Percentiles rank a stretch among this genome's conserved stretches.
phyloP scores from a whole-genome alignment of 2,797 vertebrate genomes.

The Rhabdomys pumilio region DNA sequence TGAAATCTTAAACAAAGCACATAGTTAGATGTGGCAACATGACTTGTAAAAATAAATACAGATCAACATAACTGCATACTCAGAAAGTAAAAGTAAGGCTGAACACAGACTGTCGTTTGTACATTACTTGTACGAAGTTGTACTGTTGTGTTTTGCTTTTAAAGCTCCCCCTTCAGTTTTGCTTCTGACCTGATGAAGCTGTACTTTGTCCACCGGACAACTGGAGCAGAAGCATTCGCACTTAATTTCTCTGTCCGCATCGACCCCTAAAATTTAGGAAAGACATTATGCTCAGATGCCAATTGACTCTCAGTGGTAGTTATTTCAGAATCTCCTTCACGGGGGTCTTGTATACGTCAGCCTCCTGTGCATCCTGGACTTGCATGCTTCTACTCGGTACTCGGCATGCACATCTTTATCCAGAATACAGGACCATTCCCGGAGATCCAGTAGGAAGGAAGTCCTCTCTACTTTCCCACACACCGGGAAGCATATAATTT shows the following conservation, averaged over 20 bases:
- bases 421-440: background rate
- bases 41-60: constrained; percentile 29
- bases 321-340: background rate
- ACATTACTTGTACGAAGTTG: background rate
- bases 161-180: background rate
- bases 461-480: background rate
- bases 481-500: background rate
- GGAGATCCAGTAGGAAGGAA: background rate
- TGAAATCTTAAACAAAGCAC: constrained; percentile 65
- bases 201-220: background rate
- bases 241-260: background rate
- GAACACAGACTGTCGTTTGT: constrained; percentile 22
- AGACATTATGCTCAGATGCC: background rate
- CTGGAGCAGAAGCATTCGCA: background rate
- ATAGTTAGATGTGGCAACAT: constrained; percentile 8
- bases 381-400: background rate
- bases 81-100: constrained; percentile 51
- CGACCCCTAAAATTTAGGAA: background rate
- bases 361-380: background rate
- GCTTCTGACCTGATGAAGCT: constrained; percentile 24
- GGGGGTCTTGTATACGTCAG: background rate
- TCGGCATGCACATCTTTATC: background rate
- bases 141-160: background rate
- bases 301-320: background rate
- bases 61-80: constrained; percentile 25